Evolutionary conservation across 2,797 vertebrate genomes (phyloP).

Genomic region (Rhinophrynus dorsalis): DNA sequence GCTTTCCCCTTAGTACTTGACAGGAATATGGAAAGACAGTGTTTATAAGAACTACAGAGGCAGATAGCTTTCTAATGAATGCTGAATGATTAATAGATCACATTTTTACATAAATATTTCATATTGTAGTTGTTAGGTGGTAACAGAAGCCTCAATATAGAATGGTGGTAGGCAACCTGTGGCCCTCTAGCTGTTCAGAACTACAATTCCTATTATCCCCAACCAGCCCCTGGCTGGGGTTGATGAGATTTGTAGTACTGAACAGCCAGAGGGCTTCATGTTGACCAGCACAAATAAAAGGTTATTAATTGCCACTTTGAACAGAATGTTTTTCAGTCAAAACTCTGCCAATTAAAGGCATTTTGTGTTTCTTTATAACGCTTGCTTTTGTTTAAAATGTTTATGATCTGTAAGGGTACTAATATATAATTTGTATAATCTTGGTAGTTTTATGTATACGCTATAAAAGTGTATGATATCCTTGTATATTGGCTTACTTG

Average conservation of each 20-base stretch:
- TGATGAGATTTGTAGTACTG: too few species aligned
- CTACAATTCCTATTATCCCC: too few species aligned
- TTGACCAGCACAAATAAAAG: not conserved
- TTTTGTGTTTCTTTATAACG: slow-evolving; percentile 6
- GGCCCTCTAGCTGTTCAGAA: too few species aligned
- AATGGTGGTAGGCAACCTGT: not conserved
- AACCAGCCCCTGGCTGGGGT: too few species aligned
- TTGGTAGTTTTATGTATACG: slow-evolving; percentile 37
- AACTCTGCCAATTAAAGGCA: not conserved
- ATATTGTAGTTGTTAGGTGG: not conserved
- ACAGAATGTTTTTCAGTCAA: not conserved
- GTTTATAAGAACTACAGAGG: too few species aligned
- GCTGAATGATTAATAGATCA: slow-evolving; percentile 2
- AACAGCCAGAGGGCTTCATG: too few species aligned
- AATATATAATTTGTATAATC: slow-evolving; percentile 34
- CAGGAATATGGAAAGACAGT: not conserved
- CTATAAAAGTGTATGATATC: slow-evolving; percentile 42
- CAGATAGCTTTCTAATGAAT: slow-evolving; percentile 12
- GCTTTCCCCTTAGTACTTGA: not conserved
- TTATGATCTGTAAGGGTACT: slow-evolving; percentile 23
- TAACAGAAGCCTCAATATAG: not conserved
- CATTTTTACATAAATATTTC: not conserved
- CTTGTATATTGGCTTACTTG: slow-evolving; percentile 43
- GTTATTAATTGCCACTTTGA: not conserved
- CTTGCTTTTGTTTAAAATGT: slow-evolving; percentile 29